Base-by-base conservation (phyloP, 2,888 invertebrate species). In the Cylloceria caligata region DNA sequence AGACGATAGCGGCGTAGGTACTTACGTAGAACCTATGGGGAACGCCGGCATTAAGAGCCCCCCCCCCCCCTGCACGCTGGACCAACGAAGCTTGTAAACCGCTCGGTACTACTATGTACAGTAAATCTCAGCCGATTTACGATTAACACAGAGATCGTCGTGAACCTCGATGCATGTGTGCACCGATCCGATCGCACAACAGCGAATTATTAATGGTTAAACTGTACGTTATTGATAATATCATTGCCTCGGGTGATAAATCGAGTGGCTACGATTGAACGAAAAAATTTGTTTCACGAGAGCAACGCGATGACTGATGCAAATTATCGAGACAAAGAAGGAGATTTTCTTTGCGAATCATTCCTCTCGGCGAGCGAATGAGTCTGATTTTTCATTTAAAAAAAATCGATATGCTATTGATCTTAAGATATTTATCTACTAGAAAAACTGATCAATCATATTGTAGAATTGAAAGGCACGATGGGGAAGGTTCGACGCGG, bases 201-300 rank as follows among this genome's bases (percentile, higher is more conserved):
- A 27, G 81, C 83, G 83, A 86, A 87, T 89, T 88, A 89, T 88
- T 89, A 88, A 89, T 88, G 86, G 85, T 85, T 67, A 85, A 86
- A 84, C 72, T 81, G 57, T 71, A 65, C 80, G 76, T 76, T 85
- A 73, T 84, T 72, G 82, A 83, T 89, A 86, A 86, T 88, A 85
- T 87, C 81, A 68, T 80, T 81, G 84, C 84, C 76, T 69, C 83
- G 74, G 82, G 83, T 62, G n/a, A 52, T 69, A 9, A 11, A n/a
- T 39, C 64, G 64, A 24, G 21, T 24, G 39, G 64, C 64, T 39
- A 24, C 6, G 39, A 9, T 34, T 9, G 6, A 13, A 36, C 6
- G 24, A 21, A 39, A 34, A 64, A 64, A 64, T n/a, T 11, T 24
- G n/a, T 64, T 39, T 42, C 42, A 42, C 64, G 21, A 5, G 42